phyloP scores from a whole-genome alignment of 2,888 invertebrate genomes.

The Abscondita cerata region DNA sequence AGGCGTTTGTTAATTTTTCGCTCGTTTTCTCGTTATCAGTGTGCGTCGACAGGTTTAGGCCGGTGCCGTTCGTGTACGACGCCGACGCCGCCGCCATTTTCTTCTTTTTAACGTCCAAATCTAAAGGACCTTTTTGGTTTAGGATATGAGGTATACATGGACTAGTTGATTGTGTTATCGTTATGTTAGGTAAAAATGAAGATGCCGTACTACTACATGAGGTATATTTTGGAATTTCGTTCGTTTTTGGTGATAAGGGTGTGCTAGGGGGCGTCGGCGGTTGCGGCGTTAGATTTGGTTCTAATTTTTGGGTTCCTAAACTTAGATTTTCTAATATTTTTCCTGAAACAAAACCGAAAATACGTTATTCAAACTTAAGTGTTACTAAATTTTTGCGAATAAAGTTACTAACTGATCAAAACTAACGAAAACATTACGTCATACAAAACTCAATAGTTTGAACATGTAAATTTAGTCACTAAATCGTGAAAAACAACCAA shows the following conservation, averaged over 20 bases:
- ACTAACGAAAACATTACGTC: too few relatives aligned
- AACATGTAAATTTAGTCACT: too few relatives aligned
- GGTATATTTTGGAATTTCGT: constrained; percentile 41
- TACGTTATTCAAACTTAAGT: too few relatives aligned
- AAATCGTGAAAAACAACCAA: too few relatives aligned
- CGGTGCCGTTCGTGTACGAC: constrained; percentile 41
- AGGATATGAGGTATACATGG: constrained; percentile 53
- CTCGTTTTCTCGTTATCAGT: constrained; percentile 15
- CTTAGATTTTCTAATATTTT: constrained; percentile 61
- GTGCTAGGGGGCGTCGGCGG: constrained; percentile 63
- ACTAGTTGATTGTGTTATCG: constrained; percentile 52
- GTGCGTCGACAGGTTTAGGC: constrained; percentile 31
- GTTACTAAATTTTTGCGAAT: too few relatives aligned
- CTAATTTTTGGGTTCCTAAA: constrained; percentile 46
- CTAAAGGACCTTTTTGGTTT: constrained; percentile 46
- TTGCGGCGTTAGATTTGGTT: constrained; percentile 55
- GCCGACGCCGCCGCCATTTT: constrained; percentile 29
- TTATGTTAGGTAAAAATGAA: constrained; percentile 48
- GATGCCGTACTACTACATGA: constrained; percentile 37
- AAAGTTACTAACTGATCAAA: too few relatives aligned
- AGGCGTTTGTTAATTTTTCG: constrained; percentile 18
- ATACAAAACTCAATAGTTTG: too few relatives aligned
- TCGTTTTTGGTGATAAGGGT: constrained; percentile 57
- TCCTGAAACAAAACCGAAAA: constrained; percentile 54
- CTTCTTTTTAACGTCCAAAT: constrained; percentile 45